A percentile compares a stretch with the other conserved stretches of the same genome.
phyloP scores from a whole-genome alignment of 2,888 invertebrate species.

The Argyresthia goedartella region DNA sequence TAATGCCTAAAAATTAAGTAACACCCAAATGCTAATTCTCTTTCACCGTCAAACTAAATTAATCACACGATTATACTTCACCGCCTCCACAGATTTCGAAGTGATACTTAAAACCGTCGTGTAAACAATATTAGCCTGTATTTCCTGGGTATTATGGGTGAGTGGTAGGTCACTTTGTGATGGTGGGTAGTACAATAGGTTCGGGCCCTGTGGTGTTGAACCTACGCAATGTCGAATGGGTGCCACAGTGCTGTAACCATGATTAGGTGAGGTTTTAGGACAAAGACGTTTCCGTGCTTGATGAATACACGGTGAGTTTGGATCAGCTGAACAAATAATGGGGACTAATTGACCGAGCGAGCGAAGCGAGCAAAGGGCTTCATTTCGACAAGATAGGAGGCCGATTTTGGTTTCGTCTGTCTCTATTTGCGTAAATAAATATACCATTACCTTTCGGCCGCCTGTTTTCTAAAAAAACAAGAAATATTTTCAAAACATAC shows the following conservation, averaged over 20 bases:
- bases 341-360: too few species aligned
- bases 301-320: too few species aligned
- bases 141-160: too few species aligned
- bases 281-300: too few species aligned
- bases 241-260: background rate
- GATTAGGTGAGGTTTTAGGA: background rate
- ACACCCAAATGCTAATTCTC: background rate
- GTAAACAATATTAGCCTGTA: background rate
- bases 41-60: background rate
- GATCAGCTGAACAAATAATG: too few species aligned
- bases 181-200: background rate
- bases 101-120: background rate
- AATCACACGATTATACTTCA: background rate
- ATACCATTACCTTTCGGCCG: too few species aligned
- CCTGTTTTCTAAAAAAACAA: too few species aligned
- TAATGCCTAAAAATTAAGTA: background rate
- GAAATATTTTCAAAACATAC: too few species aligned
- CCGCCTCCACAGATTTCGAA: background rate
- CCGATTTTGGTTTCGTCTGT: too few species aligned
- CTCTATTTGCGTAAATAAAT: too few species aligned
- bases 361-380: too few species aligned
- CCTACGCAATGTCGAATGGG: slow-evolving; percentile 6
- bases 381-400: too few species aligned
- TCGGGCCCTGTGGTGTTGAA: background rate
- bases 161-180: background rate